Evolutionary conservation across 2,113 vertebrate genomes (phyloP).

Genomic region (Aldabrachelys gigantea): DNA sequence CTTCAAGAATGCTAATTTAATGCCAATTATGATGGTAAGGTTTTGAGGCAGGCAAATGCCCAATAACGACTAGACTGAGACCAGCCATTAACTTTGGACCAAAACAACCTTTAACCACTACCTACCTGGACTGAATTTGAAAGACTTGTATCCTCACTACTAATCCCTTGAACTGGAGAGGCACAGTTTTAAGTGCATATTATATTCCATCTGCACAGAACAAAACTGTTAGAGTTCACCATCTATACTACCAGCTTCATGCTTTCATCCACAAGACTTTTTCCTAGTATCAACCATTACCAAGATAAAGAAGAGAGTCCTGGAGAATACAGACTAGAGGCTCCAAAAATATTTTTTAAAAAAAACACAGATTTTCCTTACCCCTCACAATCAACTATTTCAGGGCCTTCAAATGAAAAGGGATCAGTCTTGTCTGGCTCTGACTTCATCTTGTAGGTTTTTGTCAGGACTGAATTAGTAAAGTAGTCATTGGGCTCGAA

Average conservation of each 20-base stretch:
- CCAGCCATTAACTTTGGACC: neutral
- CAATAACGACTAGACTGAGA: neutral
- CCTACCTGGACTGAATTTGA: neutral
- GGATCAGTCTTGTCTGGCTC: conserved; percentile 93
- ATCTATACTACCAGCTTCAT: neutral
- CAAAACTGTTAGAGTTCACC: neutral
- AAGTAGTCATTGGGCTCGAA: conserved; percentile 97
- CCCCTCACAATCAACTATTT: conserved; percentile 98
- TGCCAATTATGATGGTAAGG: neutral
- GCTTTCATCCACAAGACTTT: neutral
- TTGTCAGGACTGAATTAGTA: conserved; percentile 92
- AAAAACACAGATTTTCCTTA: conserved; percentile 76
- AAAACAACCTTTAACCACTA: neutral
- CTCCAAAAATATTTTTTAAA: neutral
- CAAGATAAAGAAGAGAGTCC: neutral
- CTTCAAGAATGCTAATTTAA: neutral
- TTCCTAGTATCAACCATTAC: neutral
- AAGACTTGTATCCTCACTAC: neutral
- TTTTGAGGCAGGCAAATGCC: neutral
- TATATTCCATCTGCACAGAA: neutral
- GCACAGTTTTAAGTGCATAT: neutral
- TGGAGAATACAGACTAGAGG: neutral
- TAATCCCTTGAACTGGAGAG: neutral
- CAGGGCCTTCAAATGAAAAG: conserved; percentile 97
- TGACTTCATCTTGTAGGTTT: conserved; percentile 98